Base-by-base conservation (phyloP, 2,888 invertebrate genomes). In the Idaea aversata region DNA sequence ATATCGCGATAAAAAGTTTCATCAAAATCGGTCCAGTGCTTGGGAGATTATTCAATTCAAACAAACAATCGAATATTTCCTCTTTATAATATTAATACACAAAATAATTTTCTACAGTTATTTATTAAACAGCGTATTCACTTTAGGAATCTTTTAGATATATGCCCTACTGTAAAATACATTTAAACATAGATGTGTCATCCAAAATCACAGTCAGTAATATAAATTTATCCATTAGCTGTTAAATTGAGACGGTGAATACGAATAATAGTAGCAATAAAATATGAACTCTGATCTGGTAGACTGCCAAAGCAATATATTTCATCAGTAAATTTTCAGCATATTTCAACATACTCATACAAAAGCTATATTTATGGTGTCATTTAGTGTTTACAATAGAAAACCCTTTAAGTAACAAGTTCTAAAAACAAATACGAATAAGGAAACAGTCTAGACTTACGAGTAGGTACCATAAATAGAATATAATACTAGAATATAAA, bases 151-250 rank as follows among this genome's bases (percentile, higher is more conserved):
- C n/a, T n/a, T n/a, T n/a, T n/a, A n/a, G n/a, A n/a, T n/a, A n/a
- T n/a, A n/a, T n/a, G 36, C 5, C 36, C 36, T 13, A 38, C 38
- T 6, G 38, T 13, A 47, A 47, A 36, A 5, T 36, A 36, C 1
- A 58, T 57, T 15, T 35, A 57, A 61, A 61, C 61, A 36, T 61
- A 61, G 25, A 16, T 36, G 1, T 36, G 59, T n/a, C 16, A 61
- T 25, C 7, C 35, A 63, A 58, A 59, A 59, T 15, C 10, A 63
- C 13, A 63, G 10, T 47, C 13, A 63, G 10, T 47, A 59, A 59
- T 6, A 15, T 35, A 62, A 62, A 57, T 62, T 62, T 13, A 47
- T 34, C 36, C 59, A 63, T 63, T 38, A 36, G 7, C 34, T 47
- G 47, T 47, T 47, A 47, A 47, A 47, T 47, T 47, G 47, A 47